phyloP scores from a whole-genome alignment of 2,797 vertebrate genomes.

The Pelochelys cantorii region DNA sequence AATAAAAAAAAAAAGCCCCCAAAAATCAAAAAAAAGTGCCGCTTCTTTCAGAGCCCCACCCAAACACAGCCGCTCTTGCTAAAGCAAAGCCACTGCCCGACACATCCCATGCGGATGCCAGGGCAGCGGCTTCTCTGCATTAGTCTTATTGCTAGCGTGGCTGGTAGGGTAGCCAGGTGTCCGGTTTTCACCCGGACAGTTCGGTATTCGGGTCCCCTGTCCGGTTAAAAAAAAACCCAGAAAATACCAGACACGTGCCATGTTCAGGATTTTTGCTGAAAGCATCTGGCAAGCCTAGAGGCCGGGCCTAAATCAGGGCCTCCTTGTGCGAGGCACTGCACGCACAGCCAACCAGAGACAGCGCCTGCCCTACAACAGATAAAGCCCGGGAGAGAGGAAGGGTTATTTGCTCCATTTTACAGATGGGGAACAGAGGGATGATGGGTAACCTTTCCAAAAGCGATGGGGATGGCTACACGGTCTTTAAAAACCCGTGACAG shows the following conservation, averaged over 20 bases:
- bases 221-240: too few relatives aligned
- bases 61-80: neutral
- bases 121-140: neutral
- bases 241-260: too few relatives aligned
- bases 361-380: neutral
- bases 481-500: neutral
- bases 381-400: neutral
- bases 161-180: too few relatives aligned
- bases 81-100: neutral
- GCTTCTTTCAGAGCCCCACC: rapidly evolving
- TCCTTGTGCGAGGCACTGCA: neutral
- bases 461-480: neutral
- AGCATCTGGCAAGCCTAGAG: too few relatives aligned
- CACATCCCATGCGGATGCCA: neutral
- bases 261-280: too few relatives aligned
- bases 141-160: neutral
- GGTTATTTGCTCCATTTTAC: neutral
- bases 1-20: neutral
- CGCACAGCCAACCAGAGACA: neutral
- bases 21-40: neutral
- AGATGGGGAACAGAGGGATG: neutral
- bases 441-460: rapidly evolving
- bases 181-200: too few relatives aligned
- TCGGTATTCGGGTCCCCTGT: too few relatives aligned
- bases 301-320: too few relatives aligned